Evolutionary conservation across 2,113 vertebrate species (phyloP).

Genomic region (Candoia aspera): DNA sequence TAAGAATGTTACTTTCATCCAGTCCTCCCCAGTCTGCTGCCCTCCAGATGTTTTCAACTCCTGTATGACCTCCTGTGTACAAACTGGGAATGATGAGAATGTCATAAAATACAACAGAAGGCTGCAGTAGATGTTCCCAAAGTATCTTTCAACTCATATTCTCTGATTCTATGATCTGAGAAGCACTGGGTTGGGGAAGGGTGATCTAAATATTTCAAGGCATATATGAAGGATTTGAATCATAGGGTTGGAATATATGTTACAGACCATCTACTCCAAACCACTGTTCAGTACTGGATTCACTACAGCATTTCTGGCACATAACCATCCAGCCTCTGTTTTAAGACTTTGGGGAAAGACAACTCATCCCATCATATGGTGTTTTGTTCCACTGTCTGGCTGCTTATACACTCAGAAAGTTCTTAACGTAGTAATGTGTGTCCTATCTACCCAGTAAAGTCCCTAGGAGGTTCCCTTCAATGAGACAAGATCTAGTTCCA

Average conservation of each 20-base stretch:
- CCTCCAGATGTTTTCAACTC: not conserved
- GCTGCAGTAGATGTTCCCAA: not conserved
- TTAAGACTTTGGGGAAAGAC: not conserved
- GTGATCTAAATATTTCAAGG: not conserved
- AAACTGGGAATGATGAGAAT: not conserved
- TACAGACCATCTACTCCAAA: not conserved
- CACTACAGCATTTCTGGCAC: not conserved
- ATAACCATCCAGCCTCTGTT: not conserved
- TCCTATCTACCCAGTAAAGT: not conserved
- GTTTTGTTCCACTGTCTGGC: not conserved
- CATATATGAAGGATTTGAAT: not conserved
- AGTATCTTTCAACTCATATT: not conserved
- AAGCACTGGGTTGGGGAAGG: not conserved
- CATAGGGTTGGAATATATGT: not conserved
- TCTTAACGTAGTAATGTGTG: not conserved
- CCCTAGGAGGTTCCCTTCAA: not conserved
- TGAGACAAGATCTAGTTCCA: not conserved
- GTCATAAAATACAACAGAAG: not conserved
- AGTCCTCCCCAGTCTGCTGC: not conserved
- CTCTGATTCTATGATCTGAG: not conserved
- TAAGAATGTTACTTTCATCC: not conserved
- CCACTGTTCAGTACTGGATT: not conserved
- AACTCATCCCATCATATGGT: not conserved
- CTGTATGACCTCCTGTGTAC: not conserved
- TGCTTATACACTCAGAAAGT: not conserved